A percentile compares a stretch with the other conserved stretches of the same genome.
Conservation (phyloP, 2,113 vertebrate species). For the Motacilla tschutschensis region DNA sequence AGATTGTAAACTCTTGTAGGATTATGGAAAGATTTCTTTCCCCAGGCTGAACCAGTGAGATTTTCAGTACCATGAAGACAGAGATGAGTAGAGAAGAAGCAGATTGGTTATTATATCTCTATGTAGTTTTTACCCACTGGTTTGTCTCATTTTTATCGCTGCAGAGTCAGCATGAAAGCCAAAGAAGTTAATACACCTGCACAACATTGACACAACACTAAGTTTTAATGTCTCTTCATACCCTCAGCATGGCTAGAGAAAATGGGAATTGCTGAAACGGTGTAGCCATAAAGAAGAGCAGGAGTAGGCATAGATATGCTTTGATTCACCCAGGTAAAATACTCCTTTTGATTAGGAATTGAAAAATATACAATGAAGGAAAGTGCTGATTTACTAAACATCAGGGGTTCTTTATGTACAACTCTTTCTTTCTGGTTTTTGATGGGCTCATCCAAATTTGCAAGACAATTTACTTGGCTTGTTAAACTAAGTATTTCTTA, state of each 20-base stretch:
- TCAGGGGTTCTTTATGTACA: not conserved
- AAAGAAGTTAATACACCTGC: conserved; percentile 38
- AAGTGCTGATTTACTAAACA: not conserved
- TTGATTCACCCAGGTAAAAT: conserved; percentile 11
- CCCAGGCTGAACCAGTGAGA: conserved; percentile 48
- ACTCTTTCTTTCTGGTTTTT: not conserved
- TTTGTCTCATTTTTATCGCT: conserved; percentile 61
- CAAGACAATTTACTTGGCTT: not conserved
- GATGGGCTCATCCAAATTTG: not conserved
- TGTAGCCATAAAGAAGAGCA: not conserved
- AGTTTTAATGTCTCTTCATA: conserved; percentile 37
- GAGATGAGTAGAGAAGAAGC: conserved; percentile 38
- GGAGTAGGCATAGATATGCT: not conserved
- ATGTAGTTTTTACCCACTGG: conserved; percentile 50
- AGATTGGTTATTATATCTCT: conserved; percentile 49
- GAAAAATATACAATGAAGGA: not conserved
- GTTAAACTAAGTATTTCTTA: not conserved
- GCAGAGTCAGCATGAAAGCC: conserved; percentile 46
- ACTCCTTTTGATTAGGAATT: not conserved
- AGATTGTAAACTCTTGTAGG: conserved; percentile 65
- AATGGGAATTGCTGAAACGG: conserved; percentile 13
- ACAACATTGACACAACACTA: not conserved
- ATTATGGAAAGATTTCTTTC: conserved; percentile 65
- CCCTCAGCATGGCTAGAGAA: not conserved
- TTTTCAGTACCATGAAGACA: conserved; percentile 62